Conservation (phyloP, 2,113 vertebrate genomes). For the Noctilio leporinus region DNA sequence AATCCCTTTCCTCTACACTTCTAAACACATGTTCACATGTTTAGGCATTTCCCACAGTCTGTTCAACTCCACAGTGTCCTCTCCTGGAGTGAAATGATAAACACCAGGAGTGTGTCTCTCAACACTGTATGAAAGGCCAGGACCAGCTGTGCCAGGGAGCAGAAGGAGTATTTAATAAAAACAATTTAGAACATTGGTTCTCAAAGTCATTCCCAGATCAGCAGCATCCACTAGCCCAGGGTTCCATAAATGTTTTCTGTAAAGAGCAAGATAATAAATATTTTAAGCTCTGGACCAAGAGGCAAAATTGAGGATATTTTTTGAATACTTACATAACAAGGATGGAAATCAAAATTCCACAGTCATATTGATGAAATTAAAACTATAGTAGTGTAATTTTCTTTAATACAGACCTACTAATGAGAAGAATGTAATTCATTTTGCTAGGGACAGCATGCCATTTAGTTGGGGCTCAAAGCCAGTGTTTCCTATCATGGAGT, state of each 20-base stretch:
- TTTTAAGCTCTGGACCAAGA: background rate
- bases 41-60: background rate
- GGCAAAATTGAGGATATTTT: background rate
- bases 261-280: background rate
- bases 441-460: background rate
- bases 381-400: background rate
- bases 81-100: rapidly evolving
- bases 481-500: background rate
- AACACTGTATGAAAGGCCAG: background rate
- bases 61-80: background rate
- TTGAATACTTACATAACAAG: background rate
- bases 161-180: background rate
- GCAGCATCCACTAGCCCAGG: background rate
- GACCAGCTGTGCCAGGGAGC: background rate
- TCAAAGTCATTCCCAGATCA: background rate
- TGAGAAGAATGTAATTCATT: background rate
- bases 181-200: background rate
- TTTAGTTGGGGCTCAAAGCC: background rate
- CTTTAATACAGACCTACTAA: background rate
- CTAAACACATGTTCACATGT: background rate
- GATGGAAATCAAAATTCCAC: background rate
- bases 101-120: background rate
- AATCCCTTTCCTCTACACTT: background rate
- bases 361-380: background rate
- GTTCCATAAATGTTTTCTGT: background rate